These are phyloP conservation scores for Perizoma flavofasciatum DNA, from an alignment of 2,888 invertebrate species.

Conservation along the genomic window DNA sequence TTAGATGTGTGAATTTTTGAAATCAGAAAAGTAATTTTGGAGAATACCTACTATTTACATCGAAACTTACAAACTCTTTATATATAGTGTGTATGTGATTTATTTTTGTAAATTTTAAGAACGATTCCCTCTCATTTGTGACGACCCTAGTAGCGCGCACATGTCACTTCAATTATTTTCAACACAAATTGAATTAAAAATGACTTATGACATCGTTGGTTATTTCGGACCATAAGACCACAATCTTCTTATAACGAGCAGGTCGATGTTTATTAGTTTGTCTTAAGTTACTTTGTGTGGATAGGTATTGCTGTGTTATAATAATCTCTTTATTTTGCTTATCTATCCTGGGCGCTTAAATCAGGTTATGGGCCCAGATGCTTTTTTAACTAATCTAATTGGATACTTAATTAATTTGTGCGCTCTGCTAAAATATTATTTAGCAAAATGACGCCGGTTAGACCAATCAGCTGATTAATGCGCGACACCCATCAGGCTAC, in stretches of 20 bases:
- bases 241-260: neutral
- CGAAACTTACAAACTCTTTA: too few relatives aligned
- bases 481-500: conserved; percentile 72
- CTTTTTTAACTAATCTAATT: neutral
- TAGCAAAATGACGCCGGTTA: conserved; percentile 36
- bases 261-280: too few relatives aligned
- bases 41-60: too few relatives aligned
- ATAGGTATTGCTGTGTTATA: too few relatives aligned
- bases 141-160: conserved; percentile 17
- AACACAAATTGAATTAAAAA: conserved; percentile 21
- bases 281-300: too few relatives aligned
- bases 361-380: neutral
- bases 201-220: conserved; percentile 9
- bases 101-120: too few relatives aligned
- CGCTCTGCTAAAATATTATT: conserved; percentile 27
- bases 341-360: too few relatives aligned
- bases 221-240: conserved; percentile 8
- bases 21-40: too few relatives aligned
- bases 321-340: too few relatives aligned
- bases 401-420: conserved; percentile 4
- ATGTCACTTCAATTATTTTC: conserved; percentile 23
- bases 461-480: conserved; percentile 71
- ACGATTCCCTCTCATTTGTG: neutral
- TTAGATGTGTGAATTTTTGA: too few relatives aligned
- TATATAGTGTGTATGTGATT: too few relatives aligned